Conservation (phyloP, 2,888 invertebrate genomes). For the Philopedon plagiatum region DNA sequence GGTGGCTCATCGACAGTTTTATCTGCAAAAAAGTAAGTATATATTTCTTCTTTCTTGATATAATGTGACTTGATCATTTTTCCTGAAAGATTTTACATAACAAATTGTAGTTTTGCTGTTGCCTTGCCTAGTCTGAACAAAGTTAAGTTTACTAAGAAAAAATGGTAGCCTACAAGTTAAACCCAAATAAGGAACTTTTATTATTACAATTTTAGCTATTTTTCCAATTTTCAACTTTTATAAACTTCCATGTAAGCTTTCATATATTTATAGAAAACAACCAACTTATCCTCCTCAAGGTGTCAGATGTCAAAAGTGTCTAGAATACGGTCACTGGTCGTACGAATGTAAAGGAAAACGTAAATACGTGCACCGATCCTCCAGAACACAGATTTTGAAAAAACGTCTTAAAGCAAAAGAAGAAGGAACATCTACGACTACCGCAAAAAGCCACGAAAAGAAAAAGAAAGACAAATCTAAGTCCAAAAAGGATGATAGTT, state of each 20-base stretch:
- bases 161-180: too few relatives aligned
- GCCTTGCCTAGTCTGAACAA: too few relatives aligned
- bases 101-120: too few relatives aligned
- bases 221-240: background rate
- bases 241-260: background rate
- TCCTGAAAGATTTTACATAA: too few relatives aligned
- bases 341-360: constrained; percentile 94
- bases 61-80: background rate
- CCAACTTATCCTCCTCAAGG: constrained; percentile 80
- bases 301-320: constrained; percentile 91
- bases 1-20: constrained; percentile 10
- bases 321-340: constrained; percentile 95
- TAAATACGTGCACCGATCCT: constrained; percentile 87
- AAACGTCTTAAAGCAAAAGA: constrained; percentile 73
- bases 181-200: too few relatives aligned
- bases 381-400: constrained; percentile 85
- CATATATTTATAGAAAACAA: constrained; percentile 71
- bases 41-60: background rate
- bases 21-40: constrained; percentile 24
- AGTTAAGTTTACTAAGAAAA: too few relatives aligned
- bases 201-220: too few relatives aligned
- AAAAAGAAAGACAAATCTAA: constrained; percentile 47
- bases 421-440: constrained; percentile 55
- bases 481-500: constrained; percentile 49
- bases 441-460: constrained; percentile 38